phyloP scores from a whole-genome alignment of 1,140 invertebrate species.

The Drosophila athabasca region DNA sequence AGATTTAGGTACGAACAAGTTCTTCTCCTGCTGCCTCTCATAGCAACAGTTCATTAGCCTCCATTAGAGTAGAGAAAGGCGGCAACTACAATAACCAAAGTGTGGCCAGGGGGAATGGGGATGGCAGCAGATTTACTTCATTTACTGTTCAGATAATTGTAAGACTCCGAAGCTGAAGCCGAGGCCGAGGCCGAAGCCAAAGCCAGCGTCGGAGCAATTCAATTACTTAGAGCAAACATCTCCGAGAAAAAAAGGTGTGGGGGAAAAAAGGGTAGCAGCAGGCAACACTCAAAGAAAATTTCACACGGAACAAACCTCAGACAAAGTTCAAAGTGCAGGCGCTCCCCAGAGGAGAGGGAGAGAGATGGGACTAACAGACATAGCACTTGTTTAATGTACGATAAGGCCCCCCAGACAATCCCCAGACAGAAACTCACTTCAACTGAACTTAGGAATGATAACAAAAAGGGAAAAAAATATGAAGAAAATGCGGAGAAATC shows the following conservation, averaged over 20 bases:
- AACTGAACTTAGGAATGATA: conserved; percentile 39
- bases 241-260: conserved; percentile 5
- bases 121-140: conserved; percentile 16
- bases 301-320: conserved; percentile 37
- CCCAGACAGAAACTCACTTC: conserved; percentile 31
- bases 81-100: conserved; percentile 61
- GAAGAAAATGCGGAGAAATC: conserved; percentile 10
- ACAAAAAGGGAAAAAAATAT: conserved; percentile 25
- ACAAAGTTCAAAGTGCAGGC: conserved; percentile 64
- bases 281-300: conserved; percentile 41
- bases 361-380: conserved; percentile 33
- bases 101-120: neutral
- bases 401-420: conserved; percentile 48
- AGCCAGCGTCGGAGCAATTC: conserved; percentile 18
- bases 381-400: conserved; percentile 71
- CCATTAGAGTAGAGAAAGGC: conserved; percentile 59
- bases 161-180: conserved; percentile 12
- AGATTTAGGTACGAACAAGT: conserved; percentile 21
- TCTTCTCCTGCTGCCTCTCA: conserved; percentile 20
- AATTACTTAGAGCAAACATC: conserved; percentile 42
- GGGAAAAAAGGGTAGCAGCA: conserved; percentile 57
- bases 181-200: too few species aligned
- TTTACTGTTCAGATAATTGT: conserved; percentile 44
- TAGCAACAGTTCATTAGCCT: conserved; percentile 64
- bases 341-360: conserved; percentile 8